Evolutionary conservation across 2,797 vertebrate genomes (phyloP).

Genomic region (Arremon aurantiirostris): DNA sequence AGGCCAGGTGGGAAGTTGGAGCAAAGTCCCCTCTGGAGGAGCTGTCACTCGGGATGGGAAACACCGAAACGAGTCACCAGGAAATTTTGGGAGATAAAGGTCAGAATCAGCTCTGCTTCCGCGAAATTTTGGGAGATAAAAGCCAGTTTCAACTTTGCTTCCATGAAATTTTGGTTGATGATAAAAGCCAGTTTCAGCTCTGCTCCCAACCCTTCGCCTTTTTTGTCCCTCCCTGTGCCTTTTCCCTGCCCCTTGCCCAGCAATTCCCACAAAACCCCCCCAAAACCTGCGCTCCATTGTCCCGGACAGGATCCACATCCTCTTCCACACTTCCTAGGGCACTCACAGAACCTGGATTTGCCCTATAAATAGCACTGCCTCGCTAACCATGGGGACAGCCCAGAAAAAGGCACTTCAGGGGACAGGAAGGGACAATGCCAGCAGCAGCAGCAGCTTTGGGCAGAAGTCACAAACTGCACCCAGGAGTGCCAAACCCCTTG

Average conservation of each 20-base stretch:
- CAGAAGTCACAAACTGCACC: rapidly evolving
- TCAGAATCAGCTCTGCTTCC: not conserved
- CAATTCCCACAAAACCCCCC: not conserved
- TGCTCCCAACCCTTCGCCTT: not conserved
- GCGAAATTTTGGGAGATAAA: rapidly evolving
- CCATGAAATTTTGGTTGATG: too few species aligned
- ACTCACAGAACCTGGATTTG: not conserved
- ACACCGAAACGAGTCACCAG: not conserved
- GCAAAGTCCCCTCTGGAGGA: not conserved
- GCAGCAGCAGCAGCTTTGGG: not conserved
- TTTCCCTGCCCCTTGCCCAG: not conserved
- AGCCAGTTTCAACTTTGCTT: not conserved
- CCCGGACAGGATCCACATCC: slow-evolving; percentile 29
- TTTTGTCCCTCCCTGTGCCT: too few species aligned
- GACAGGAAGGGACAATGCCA: not conserved
- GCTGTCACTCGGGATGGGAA: not conserved
- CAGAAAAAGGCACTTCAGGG: not conserved
- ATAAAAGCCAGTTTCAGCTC: too few species aligned
- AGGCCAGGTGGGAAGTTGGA: not conserved
- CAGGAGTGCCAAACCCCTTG: rapidly evolving
- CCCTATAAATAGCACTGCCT: not conserved
- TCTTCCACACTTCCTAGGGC: not conserved
- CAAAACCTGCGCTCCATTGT: not conserved
- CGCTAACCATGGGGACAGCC: not conserved
- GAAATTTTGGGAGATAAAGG: not conserved